These are phyloP conservation scores for Hirtodrosophila histrioides DNA, from an alignment of 2,888 invertebrate species.

Conservation along the genomic window DNA sequence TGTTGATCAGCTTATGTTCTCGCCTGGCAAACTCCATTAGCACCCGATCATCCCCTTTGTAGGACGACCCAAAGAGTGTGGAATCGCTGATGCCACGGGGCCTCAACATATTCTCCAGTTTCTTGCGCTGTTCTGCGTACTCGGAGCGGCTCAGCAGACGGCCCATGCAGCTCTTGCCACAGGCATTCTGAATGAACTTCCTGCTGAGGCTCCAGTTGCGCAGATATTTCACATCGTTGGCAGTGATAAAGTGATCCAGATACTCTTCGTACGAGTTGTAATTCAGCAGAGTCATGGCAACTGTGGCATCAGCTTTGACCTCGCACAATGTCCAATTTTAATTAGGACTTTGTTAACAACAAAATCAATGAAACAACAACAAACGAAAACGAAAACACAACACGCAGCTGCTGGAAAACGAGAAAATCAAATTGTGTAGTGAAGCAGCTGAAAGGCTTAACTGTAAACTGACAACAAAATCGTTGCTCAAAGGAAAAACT, in stretches of 20 bases:
- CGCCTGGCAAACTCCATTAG: constrained; percentile 48
- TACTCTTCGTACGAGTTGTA: constrained; percentile 49
- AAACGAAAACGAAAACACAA: constrained; percentile 4
- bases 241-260: constrained; percentile 50
- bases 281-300: constrained; percentile 35
- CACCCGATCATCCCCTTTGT: constrained; percentile 40
- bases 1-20: constrained; percentile 35
- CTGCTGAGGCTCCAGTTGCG: constrained; percentile 33
- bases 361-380: not conserved
- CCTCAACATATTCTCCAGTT: constrained; percentile 7
- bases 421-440: not conserved
- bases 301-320: not conserved
- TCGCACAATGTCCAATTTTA: not conserved
- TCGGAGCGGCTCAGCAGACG: constrained; percentile 41
- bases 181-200: constrained; percentile 28
- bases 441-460: constrained; percentile 9
- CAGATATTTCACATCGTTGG: constrained; percentile 44
- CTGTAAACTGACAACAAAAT: constrained; percentile 40
- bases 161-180: constrained; percentile 41
- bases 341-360: constrained; percentile 1
- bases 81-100: constrained; percentile 10
- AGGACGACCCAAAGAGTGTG: constrained; percentile 29
- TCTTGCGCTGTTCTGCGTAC: constrained; percentile 25
- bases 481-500: constrained; percentile 27
- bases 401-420: constrained; percentile 1